Percentiles rank a stretch among this genome's conserved stretches.
phyloP scores from a whole-genome alignment of 2,888 invertebrate species.

The Leucophenga montana region DNA sequence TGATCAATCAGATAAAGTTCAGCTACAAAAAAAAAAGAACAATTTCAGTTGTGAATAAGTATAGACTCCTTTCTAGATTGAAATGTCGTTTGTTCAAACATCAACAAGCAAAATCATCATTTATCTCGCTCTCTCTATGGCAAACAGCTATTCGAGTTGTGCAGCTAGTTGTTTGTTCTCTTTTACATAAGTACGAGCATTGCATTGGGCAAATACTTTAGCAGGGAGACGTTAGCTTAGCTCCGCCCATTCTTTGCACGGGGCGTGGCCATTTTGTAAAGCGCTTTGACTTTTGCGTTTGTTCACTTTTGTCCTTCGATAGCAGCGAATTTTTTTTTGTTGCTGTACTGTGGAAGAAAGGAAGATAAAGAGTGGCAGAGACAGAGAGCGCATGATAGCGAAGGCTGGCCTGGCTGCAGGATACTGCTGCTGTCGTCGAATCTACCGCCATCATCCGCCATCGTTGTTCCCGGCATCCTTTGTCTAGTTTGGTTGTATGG shows the following conservation, averaged over 20 bases:
- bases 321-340: constrained; percentile 50
- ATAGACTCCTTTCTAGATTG: constrained; percentile 38
- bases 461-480: neutral
- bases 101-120: constrained; percentile 68
- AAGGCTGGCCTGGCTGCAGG: neutral
- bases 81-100: constrained; percentile 69
- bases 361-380: constrained; percentile 6
- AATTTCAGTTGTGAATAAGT: too few relatives aligned
- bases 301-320: constrained; percentile 58
- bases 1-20: too few relatives aligned
- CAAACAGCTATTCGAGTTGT: neutral
- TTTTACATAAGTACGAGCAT: neutral
- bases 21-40: too few relatives aligned
- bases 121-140: constrained; percentile 38
- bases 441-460: neutral
- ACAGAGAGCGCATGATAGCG: neutral
- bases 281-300: constrained; percentile 67
- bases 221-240: constrained; percentile 39
- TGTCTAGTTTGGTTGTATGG: constrained; percentile 18
- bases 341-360: constrained; percentile 27
- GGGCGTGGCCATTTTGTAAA: constrained; percentile 60
- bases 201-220: too few relatives aligned
- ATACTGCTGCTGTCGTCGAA: neutral
- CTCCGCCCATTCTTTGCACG: constrained; percentile 51
- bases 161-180: constrained; percentile 22